Base-by-base conservation (phyloP, 1,140 invertebrate genomes). In the Anastrepha ludens region DNA sequence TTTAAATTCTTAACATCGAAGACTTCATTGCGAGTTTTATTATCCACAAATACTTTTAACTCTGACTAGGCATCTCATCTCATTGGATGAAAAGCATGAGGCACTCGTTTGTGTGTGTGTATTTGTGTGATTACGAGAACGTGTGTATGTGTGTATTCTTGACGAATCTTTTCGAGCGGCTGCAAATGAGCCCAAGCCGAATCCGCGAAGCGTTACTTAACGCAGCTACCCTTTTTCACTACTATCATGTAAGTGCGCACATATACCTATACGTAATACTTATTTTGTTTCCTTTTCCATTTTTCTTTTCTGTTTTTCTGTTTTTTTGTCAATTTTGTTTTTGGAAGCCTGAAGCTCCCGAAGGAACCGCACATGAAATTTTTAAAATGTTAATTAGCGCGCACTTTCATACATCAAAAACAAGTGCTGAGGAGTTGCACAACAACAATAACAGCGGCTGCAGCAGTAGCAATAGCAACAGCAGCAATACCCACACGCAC, bases 331-430 rank as follows among this genome's bases (percentile, higher is more conserved):
- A 20, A 50, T 47, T 55, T 55, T 55, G 13, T 87, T 87, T 87
- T 74, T 85, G 15, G 6, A 8, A 20, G 50, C 39, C 59, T 74
- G 59, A 62, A 88, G 85, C 59, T 67, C 87, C 87, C 85, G 50
- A 70, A 88, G 87, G 87, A 88, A 88, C 87, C 74, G 70, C 70
- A 81, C 67, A 87, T 87, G 39, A 88, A 87, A 78, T 87, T 87
- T 88, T 87, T 81, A 87, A 87, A 88, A 88, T 88, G 88, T 88
- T 88, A 88, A 88, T 88, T 88, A 88, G 88, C 74, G 60, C 74
- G 86, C 70, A 88, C 85, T 87, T 87, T 87, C 88, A 86, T 88
- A 88, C 81, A 86, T 88, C 86, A 86, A 85, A 88, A 85, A 86
- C n/a, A 59, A 85, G 70, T 78, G 65, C 64, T 20, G 47, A 60